Base-by-base conservation (phyloP, 2,888 invertebrate species). In the Dicroscelio sp. region DNA sequence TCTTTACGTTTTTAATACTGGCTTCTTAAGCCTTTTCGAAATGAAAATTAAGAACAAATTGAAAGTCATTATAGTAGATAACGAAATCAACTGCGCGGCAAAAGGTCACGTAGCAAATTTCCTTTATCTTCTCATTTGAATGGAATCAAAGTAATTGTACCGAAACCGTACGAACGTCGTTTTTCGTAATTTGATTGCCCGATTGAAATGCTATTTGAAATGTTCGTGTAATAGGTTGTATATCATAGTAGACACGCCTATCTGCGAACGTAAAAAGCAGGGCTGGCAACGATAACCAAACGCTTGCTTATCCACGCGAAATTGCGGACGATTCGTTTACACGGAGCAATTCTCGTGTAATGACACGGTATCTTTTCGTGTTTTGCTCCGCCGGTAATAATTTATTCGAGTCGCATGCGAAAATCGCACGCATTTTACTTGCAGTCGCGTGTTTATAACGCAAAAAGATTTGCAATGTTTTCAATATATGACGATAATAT, bases 291-390 rank as follows among this genome's bases (percentile, higher is more conserved):
- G 55, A 87, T 83, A 84, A 80, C 84, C 76, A 63, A 90, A 85
- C 65, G 73, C 83, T 86, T 86, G 90, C 82, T 82, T 82, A 82
- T 90, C 82, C 80, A 76, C 67, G 76, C 30, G 55, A 73, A 83
- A 86, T 83, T 86, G 73, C 67, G 79, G 83, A 86, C 71, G 76
- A 80, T 89, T 48, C 83, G 76, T 88, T 88, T 88, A 58, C 71
- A 88, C 35, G 69, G 87, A 76, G 60, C 78, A 73, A 84, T 84
- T 63, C 67, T 38, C 71, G 23, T 30, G 71, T 84, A 90, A 90
- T 87, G 67, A 87, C 78, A 90, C 69, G 86, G 48, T 84, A 84
- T 86, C 90, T 86, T 86, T 86, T 75, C 80, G 80, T 86, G 86
- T 79, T 86, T 78, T 73, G 58, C 63, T 23, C 23, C 25, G 63